Conservation (phyloP, 2,888 invertebrate genomes). For the Hemithea aestivaria region DNA sequence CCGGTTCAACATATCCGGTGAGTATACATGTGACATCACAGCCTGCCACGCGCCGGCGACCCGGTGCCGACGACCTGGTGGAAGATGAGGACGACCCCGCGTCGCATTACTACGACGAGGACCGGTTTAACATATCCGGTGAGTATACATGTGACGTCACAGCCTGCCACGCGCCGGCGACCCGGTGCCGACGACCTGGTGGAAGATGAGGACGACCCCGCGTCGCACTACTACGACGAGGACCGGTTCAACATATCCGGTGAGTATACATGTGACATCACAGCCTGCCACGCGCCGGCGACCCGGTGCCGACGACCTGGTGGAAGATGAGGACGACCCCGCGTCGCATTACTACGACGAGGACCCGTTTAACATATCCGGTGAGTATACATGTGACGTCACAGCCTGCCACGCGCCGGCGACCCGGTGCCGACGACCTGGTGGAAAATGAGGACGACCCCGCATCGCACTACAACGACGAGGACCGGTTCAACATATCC, state of each 20-base stretch:
- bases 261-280: too few relatives aligned
- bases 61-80: constrained; percentile 37
- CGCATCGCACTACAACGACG: constrained; percentile 71
- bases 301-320: constrained; percentile 38
- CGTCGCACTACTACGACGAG: constrained; percentile 71
- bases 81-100: constrained; percentile 28
- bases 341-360: constrained; percentile 72
- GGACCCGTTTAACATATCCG: constrained; percentile 66
- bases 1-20: constrained; percentile 68
- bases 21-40: constrained; percentile 21
- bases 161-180: constrained; percentile 52
- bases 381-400: too few relatives aligned
- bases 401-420: constrained; percentile 55
- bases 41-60: constrained; percentile 47
- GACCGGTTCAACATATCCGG: constrained; percentile 69
- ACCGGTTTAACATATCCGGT: constrained; percentile 70
- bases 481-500: constrained; percentile 66
- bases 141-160: too few relatives aligned
- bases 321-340: constrained; percentile 29
- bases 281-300: constrained; percentile 55
- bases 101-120: constrained; percentile 71
- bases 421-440: constrained; percentile 39
- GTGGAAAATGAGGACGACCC: constrained; percentile 29
- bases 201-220: constrained; percentile 30
- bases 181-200: constrained; percentile 38